Base-by-base conservation (phyloP, 2,113 vertebrate genomes). In the Xerus inauris region DNA sequence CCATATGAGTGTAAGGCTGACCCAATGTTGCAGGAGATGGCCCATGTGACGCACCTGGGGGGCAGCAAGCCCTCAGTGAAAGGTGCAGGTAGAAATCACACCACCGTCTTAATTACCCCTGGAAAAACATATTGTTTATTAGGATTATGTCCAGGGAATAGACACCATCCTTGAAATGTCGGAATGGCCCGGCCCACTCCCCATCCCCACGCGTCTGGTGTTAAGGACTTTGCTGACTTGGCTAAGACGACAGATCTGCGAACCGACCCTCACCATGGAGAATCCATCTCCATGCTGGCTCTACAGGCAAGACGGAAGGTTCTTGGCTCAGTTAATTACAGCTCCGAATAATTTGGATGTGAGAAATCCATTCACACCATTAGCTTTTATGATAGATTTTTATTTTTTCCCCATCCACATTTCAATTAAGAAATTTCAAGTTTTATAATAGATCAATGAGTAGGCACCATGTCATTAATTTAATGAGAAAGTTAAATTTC, bases 371-470 rank as follows among this genome's bases (percentile, higher is more conserved):
- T 45, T 94, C 72, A 42, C 42, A 40, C 79, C 94, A 42, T 91
- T 86, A 87, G 73, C 89, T 72, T 93, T 91, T 91, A 93, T 72
- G 45, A 67, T 24, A 69, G 95, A 97, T 88, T 94, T 92, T 87
- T 95, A 96, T 59, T 62, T 77, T 84, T 94, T 97, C 91, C 42
- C 6, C 1, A 94, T 86, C 96, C 45, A 71, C 97, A 96, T 96
- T 98, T 96, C 96, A 97, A 97, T 97, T 97, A 97, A 94, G 94
- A 97, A 91, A 42, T 85, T 98, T 96, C 86, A 97, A 86, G 94
- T 96, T 97, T 97, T 96, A 97, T 97, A 97, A 97, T 59, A 97
- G 97, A 95, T 97, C 97, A 93, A 89, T 87, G 87, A 94, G 71
- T 76, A 40, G 88, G 95, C 89, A 95, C 82, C 75, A 57, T 92